Conservation (phyloP, 2,113 vertebrate genomes). For the Hydrolagus affinis region DNA sequence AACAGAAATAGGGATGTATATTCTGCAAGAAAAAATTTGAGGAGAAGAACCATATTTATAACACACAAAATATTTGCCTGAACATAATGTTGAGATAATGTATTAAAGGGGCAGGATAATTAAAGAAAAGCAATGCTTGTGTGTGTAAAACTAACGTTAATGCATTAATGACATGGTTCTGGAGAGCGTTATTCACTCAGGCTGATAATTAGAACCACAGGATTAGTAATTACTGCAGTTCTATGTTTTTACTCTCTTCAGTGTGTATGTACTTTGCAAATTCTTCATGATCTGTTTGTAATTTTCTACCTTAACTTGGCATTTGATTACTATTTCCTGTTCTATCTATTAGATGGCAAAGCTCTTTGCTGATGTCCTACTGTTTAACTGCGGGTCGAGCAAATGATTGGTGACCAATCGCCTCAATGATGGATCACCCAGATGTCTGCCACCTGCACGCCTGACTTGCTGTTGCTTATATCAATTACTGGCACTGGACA, state of each 20-base stretch:
- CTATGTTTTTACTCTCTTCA: slow-evolving; percentile 1
- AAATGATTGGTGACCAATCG: slow-evolving; percentile 6
- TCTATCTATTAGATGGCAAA: not conserved
- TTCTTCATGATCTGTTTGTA: not conserved
- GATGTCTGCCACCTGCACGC: not conserved
- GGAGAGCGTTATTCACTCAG: not conserved
- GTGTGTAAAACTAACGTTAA: not conserved
- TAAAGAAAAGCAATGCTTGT: not conserved
- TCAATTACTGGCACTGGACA: slow-evolving; percentile 19
- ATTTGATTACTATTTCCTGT: not conserved
- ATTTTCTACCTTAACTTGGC: not conserved
- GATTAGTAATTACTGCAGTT: not conserved
- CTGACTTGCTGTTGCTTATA: not conserved
- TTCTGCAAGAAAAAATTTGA: not conserved
- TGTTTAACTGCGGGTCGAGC: not conserved
- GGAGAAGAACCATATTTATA: not conserved
- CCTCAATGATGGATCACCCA: slow-evolving; percentile 2
- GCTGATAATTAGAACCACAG: not conserved
- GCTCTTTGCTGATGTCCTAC: not conserved
- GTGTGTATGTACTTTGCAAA: not conserved
- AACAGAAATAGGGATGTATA: not conserved
- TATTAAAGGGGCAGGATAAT: not conserved
- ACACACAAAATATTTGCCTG: not conserved
- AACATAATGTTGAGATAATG: too few relatives aligned
- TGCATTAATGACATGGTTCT: not conserved